Evolutionary conservation across 2,888 invertebrate species (phyloP), one percentile per base, ranked within the genome.

Genomic region (Cataglyphis altisquamis): DNA sequence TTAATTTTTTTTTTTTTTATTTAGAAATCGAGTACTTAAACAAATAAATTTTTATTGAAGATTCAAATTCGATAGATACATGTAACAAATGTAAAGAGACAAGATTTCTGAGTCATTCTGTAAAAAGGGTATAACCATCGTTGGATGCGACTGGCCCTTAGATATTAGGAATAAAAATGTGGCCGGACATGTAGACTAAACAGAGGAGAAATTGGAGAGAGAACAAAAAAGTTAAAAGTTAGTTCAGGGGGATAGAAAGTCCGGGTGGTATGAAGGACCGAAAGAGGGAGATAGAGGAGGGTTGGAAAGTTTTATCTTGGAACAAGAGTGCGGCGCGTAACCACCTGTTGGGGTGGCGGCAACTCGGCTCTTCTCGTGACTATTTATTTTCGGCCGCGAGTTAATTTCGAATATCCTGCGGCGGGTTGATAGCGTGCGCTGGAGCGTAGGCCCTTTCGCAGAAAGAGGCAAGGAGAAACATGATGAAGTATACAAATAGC

Each of bases 81-180:
- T 57, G 2, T 52, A 39, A 25, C 66, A 8, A n/a, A 41, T 21
- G 15, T 8, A 74, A 74, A 60, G 36, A 74, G 74, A 63, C 18
- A 39, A 64, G 8, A 39, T 25, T 66, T 48, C 6, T 36, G 25
- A 15, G 12, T 36, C 18, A 48, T 18, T 45, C n/a, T 36, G 21
- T 48, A 39, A 73, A 39, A 73, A 62, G 62, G 29, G 25, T 6
- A 60, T 45, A 66, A 75, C 25, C 52, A 25, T 25, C 67, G n/a
- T 77, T 39, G 68, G 72, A 29, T 52, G n/a, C 12, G 25, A 77
- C 15, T 52, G 67, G n/a, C 36, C 67, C 86, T 89, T 88, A 83
- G 89, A 88, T 86, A 88, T 88, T 86, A 86, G 84, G 85, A 90
- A 91, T 89, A 90, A 88, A 88, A 84, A 88, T 90, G 90, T 84